Conservation (phyloP, 64 coral and sea anemone genomes). For the Porites lutea region DNA sequence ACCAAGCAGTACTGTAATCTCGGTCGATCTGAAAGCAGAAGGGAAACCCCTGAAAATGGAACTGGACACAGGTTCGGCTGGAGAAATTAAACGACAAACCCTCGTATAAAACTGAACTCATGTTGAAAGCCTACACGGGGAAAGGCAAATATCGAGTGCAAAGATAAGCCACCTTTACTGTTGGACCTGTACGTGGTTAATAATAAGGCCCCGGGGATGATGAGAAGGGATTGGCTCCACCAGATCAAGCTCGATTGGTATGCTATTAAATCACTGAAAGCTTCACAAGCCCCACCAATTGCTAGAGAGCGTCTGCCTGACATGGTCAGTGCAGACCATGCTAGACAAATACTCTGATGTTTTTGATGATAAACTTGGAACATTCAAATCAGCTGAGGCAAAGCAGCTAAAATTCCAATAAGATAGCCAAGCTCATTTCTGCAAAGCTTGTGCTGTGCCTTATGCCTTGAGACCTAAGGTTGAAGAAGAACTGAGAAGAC, state of each 20-base stretch:
- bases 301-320: too few species aligned
- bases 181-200: too few species aligned
- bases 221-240: too few species aligned
- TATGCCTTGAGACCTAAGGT: not conserved
- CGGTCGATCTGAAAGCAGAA: not conserved
- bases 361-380: not conserved
- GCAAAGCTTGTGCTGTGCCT: not conserved
- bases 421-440: not conserved
- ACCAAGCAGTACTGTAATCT: not conserved
- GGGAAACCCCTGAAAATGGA: constrained; percentile 18
- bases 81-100: constrained; percentile 15
- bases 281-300: too few species aligned
- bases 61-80: not conserved
- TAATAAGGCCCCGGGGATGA: too few species aligned
- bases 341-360: too few species aligned
- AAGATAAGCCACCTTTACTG: too few species aligned
- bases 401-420: not conserved
- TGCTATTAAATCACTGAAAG: too few species aligned
- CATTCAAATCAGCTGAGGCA: not conserved
- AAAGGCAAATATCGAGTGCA: not conserved
- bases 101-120: constrained; percentile 16
- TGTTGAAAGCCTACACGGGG: constrained; percentile 48
- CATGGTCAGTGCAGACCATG: too few species aligned
- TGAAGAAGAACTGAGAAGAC: not conserved
- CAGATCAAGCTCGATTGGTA: too few species aligned